These are phyloP conservation scores for Linnaemya vulpina DNA, from an alignment of 2,888 invertebrate genomes.

Conservation along the genomic window DNA sequence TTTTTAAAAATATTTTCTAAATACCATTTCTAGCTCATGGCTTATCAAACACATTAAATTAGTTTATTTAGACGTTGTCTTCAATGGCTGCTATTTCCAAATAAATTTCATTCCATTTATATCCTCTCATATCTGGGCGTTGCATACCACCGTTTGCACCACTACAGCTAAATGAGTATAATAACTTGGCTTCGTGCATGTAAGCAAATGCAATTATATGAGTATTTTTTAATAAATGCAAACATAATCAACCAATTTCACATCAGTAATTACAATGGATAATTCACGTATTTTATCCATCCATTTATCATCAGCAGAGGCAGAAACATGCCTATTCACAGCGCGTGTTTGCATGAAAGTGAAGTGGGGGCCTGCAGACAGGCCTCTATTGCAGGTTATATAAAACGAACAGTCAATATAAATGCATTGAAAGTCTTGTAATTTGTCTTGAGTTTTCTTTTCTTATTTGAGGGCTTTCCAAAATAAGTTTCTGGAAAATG, in stretches of 20 bases:
- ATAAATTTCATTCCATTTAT: no score
- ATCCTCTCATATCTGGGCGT: neutral
- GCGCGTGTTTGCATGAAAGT: no score
- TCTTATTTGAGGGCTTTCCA: no score
- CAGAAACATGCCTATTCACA: neutral
- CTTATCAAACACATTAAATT: no score
- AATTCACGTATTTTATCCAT: constrained; percentile 65
- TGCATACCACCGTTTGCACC: neutral
- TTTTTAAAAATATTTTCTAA: no score
- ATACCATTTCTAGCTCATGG: no score
- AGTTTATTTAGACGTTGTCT: no score
- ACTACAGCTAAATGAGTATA: neutral
- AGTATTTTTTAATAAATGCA: constrained; percentile 47
- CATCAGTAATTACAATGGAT: constrained; percentile 73
- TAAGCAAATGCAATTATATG: constrained; percentile 11
- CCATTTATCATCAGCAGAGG: constrained; percentile 22
- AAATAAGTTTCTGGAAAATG: no score
- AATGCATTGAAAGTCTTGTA: no score
- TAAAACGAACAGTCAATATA: neutral
- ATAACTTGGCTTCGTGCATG: neutral
- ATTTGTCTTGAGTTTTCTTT: no score
- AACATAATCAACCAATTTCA: constrained; percentile 70
- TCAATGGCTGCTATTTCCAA: no score
- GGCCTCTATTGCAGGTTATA: neutral
- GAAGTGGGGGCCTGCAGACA: neutral